Percentiles rank a stretch among this genome's conserved stretches.
phyloP scores from a whole-genome alignment of 92 coral and sea anemone genomes.

The Epizoanthus illoricatus region DNA sequence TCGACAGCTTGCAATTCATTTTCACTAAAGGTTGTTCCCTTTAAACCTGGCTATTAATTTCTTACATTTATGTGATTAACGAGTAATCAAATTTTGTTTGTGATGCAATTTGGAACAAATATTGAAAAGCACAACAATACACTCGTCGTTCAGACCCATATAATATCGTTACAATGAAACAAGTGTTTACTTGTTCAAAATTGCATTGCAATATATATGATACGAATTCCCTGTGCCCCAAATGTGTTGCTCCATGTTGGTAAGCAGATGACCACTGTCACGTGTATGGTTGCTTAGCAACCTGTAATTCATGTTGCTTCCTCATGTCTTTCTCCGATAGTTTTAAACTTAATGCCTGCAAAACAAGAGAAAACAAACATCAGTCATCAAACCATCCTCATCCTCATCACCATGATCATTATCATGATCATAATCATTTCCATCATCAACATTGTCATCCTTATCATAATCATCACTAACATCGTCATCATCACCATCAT shows the following conservation, averaged over 20 bases:
- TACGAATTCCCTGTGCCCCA: not conserved
- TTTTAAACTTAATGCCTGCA: constrained; percentile 68
- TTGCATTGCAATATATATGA: not conserved
- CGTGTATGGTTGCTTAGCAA: constrained; percentile 46
- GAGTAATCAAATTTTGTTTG: not conserved
- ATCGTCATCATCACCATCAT: too few species aligned
- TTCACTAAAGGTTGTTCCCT: not conserved
- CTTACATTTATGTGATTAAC: not conserved
- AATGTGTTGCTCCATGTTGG: not conserved
- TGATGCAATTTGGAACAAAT: not conserved
- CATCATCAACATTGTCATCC: too few species aligned
- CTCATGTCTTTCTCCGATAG: constrained; percentile 66
- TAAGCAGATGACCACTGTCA: not conserved
- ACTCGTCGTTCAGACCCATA: too few species aligned
- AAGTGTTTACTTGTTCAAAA: not conserved
- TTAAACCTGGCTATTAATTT: not conserved
- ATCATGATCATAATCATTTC: too few species aligned
- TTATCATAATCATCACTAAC: too few species aligned
- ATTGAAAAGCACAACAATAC: not conserved
- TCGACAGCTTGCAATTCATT: too few species aligned
- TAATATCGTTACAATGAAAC: not conserved
- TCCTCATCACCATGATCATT: too few species aligned
- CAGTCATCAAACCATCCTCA: not conserved
- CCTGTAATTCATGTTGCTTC: constrained; percentile 72
- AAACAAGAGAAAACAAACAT: not conserved